Base-by-base conservation (phyloP, 1,140 invertebrate species). In the Stenopsyche tienmushanensis region DNA sequence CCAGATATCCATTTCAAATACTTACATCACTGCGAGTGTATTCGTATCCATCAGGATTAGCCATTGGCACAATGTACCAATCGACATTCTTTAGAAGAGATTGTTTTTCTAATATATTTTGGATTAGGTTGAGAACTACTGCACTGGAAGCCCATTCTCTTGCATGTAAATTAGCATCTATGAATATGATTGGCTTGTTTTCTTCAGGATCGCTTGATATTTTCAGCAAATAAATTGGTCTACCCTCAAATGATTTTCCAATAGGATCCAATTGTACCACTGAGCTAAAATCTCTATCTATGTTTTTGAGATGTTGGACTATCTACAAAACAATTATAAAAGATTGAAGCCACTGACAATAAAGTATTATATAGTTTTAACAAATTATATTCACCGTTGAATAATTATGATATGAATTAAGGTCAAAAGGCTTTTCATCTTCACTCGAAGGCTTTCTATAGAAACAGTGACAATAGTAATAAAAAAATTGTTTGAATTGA, bases 81-180 rank as follows among this genome's bases (percentile, higher is more conserved):
- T 88, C 86, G 24, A 85, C 80, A 25, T 81, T 77, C 34, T 83
- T 73, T 9, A 88, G 72, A 3, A 53, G n/a, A 8, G 64, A 66
- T 7, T 77, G 74, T 44, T 80, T 77, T 47, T 80, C 73, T 0
- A 83, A 78, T 58, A 87, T 72, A 69, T 85, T 77, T 63, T 84
- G 74, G 65, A 88, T 83, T 15, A 87, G 77, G 72, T 86, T 89
- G 21, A 88, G 69, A 2, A 83, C 85, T 21, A 85, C 83, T 0
- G 87, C 83, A 0, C 85, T 84, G 2, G 87, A 80, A 26, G 88
- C 86, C 90, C 90, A 91, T 75, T 88, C 86, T 26, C 85, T 77
- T 3, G 84, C 84, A 71, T 88, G 86, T 55, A 85, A 84, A 20
- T 80, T 83, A 64, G 75, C 78, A 52, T 82, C 81, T 24, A 83